These are phyloP conservation scores for Orthonyx spaldingii DNA, from an alignment of 2,113 vertebrate species.

Conservation along the genomic window DNA sequence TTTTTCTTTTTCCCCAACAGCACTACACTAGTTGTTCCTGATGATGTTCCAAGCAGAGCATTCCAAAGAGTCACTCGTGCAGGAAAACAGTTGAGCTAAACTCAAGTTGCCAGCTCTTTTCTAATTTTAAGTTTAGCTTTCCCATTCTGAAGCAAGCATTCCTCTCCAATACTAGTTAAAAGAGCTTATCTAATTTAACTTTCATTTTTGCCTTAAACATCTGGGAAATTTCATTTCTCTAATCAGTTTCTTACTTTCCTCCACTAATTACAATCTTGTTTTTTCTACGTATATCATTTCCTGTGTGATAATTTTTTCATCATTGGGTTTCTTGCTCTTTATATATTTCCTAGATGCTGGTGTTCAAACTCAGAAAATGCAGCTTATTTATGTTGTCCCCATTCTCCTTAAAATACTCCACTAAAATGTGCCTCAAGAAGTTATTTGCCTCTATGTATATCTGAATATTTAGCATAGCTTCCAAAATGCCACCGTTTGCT, in stretches of 20 bases:
- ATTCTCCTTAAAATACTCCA: neutral
- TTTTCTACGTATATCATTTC: slow-evolving; percentile 33
- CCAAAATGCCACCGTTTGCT: neutral
- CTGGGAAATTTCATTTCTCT: slow-evolving; percentile 57
- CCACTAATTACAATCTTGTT: slow-evolving; percentile 30
- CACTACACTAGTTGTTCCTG: neutral
- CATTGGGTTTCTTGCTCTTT: slow-evolving; percentile 31
- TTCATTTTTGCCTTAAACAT: slow-evolving; percentile 31
- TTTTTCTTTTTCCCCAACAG: neutral
- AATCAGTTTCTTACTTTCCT: slow-evolving; percentile 57
- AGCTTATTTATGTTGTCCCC: neutral
- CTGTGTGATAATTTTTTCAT: slow-evolving; percentile 44
- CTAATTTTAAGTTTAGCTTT: slow-evolving; percentile 36
- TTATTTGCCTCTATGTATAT: neutral
- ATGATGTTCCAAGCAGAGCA: slow-evolving; percentile 35
- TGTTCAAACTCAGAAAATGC: neutral
- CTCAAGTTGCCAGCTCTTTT: slow-evolving; percentile 10
- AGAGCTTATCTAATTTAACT: slow-evolving; percentile 53
- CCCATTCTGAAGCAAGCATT: neutral
- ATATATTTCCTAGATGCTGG: neutral
- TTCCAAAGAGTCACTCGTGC: slow-evolving; percentile 41
- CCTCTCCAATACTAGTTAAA: slow-evolving; percentile 14
- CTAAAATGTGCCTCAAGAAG: neutral
- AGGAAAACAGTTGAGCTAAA: slow-evolving; percentile 47
- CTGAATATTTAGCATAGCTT: neutral